A percentile compares a stretch with the other conserved stretches of the same genome.
Conservation (phyloP, 2,113 vertebrate genomes). For the Motacilla alba region DNA sequence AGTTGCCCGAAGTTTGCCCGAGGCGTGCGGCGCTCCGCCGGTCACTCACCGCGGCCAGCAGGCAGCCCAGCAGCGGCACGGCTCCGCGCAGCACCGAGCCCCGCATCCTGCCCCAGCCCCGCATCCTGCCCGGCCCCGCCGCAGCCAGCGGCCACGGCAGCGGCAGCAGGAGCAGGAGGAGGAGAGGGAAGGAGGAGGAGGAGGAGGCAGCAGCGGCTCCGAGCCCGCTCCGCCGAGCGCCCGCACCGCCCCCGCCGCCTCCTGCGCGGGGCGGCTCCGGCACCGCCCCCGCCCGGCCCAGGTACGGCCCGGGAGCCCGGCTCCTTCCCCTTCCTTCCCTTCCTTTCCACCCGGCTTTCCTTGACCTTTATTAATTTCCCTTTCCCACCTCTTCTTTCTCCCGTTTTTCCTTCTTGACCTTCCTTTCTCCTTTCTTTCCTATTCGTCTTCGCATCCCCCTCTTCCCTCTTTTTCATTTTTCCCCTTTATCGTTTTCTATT, state of each 20-base stretch:
- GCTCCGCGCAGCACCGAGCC: background rate
- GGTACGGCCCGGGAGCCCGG: background rate
- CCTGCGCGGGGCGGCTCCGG: background rate
- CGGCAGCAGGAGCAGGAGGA: background rate
- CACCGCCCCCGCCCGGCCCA: background rate
- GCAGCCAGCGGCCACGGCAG: background rate
- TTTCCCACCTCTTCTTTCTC: rapidly evolving
- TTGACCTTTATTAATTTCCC: rapidly evolving
- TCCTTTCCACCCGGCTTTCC: rapidly evolving
- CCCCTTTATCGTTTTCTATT: background rate
- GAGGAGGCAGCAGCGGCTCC: background rate
- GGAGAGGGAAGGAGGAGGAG: too few relatives aligned
- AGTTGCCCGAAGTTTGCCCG: slow-evolving; percentile 35
- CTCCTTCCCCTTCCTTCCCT: background rate
- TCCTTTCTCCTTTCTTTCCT: background rate
- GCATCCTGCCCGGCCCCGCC: background rate
- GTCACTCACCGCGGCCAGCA: slow-evolving; percentile 33
- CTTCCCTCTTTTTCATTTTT: background rate
- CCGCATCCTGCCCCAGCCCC: background rate
- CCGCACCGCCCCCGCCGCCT: background rate
- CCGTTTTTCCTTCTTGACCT: background rate
- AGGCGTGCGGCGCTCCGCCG: background rate
- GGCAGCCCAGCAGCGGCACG: background rate
- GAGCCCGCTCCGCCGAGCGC: background rate
- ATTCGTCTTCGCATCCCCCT: background rate